Percentiles rank a stretch among this genome's conserved stretches.
Conservation (phyloP, 2,888 invertebrate species). For the Leucophenga montana region DNA sequence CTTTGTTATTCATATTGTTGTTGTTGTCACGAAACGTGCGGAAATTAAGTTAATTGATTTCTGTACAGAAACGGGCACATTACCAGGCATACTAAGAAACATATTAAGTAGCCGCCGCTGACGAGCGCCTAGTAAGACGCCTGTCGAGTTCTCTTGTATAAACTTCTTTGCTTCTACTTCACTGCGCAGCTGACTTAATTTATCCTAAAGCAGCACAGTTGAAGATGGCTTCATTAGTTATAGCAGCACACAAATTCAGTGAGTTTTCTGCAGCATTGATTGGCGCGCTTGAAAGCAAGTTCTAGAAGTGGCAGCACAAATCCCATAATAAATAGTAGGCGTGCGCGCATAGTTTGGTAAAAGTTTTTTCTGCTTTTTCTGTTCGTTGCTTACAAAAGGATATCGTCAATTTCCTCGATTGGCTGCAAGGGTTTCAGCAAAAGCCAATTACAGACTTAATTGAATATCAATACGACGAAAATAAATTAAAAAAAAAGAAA, state of each 20-base stretch:
- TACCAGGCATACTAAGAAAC: conserved; percentile 56
- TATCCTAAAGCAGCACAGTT: conserved; percentile 21
- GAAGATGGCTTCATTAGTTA: conserved; percentile 60
- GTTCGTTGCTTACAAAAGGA: conserved; percentile 42
- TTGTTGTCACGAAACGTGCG: conserved; percentile 65
- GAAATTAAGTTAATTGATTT: conserved; percentile 73
- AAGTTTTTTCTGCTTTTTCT: conserved; percentile 40
- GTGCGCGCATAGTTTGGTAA: conserved; percentile 1
- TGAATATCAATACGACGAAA: conserved; percentile 52
- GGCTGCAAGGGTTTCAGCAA: conserved; percentile 19
- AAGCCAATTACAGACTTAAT: conserved; percentile 59
- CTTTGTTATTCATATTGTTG: conserved; percentile 22
- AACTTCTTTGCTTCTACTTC: conserved; percentile 26
- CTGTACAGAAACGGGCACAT: conserved; percentile 61
- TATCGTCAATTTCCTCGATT: conserved; percentile 53
- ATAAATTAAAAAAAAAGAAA: conserved; percentile 34
- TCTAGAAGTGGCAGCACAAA: conserved; percentile 50
- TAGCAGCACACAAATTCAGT: conserved; percentile 14
- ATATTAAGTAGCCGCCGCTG: conserved; percentile 40
- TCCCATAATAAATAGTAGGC: conserved; percentile 22
- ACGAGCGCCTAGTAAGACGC: conserved; percentile 6
- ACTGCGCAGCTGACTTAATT: conserved; percentile 20
- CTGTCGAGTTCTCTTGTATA: conserved; percentile 31
- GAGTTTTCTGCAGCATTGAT: neutral
- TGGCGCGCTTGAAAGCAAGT: conserved; percentile 12